A percentile compares a stretch with the other conserved stretches of the same genome.
phyloP scores from a whole-genome alignment of 2,113 vertebrate species.

The Larimichthys crocea region DNA sequence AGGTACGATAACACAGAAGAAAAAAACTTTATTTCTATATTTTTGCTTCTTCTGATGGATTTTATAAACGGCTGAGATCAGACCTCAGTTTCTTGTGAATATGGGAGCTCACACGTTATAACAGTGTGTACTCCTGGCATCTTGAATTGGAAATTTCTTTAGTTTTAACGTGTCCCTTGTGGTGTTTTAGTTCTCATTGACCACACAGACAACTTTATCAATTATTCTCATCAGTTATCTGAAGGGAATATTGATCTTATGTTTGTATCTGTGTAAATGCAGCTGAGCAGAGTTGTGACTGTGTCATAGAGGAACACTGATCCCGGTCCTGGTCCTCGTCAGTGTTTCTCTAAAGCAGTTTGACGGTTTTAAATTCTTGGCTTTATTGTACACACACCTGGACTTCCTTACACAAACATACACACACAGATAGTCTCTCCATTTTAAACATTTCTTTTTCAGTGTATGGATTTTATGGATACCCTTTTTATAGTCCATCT shows the following conservation, averaged over 20 bases:
- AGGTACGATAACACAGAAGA: conserved; percentile 10
- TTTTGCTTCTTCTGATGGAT: not conserved
- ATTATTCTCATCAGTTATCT: too few species aligned
- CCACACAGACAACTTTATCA: not conserved
- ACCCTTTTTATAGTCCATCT: conserved; percentile 39
- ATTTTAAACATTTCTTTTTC: conserved; percentile 34
- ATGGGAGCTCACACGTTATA: not conserved
- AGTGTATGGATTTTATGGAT: conserved; percentile 55
- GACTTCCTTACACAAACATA: not conserved
- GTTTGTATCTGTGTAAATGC: conserved; percentile 34
- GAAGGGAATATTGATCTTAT: not conserved
- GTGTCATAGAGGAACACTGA: not conserved
- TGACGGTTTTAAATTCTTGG: not conserved
- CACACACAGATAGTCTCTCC: not conserved
- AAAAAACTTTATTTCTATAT: not conserved
- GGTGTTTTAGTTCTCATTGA: not conserved
- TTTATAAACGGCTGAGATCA: not conserved
- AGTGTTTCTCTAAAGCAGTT: not conserved
- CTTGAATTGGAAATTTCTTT: not conserved
- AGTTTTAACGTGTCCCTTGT: not conserved
- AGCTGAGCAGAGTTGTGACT: not conserved
- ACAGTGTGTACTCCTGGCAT: not conserved
- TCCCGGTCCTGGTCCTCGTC: not conserved
- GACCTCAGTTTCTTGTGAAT: not conserved
- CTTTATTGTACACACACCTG: conserved; percentile 4